Base-by-base conservation (phyloP, 2,888 invertebrate species). In the Neoaliturus tenellus region DNA sequence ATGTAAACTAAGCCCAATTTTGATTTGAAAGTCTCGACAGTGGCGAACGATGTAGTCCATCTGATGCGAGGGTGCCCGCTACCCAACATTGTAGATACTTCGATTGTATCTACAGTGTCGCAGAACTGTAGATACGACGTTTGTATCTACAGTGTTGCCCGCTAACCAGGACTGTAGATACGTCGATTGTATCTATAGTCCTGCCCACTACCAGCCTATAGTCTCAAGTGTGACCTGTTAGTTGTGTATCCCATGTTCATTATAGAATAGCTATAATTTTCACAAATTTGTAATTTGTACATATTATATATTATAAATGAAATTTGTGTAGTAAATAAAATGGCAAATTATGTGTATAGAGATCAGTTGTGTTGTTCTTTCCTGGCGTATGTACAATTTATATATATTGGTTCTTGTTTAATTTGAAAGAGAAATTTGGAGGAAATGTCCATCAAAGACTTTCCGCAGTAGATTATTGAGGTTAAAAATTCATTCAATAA, bases 301-400 rank as follows among this genome's bases (percentile, higher is more conserved):
- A 85, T 86, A 85, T 85, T 81, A 84, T 84, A 85, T 86, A 85
- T 85, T 84, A 85, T 85, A 84, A 84, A 85, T 75, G 82, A 85
- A 85, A 82, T 31, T 82, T 82, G 82, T 82, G 82, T 82, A 82
- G 82, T 69, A 82, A 82, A 71, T 82, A 82, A 81, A 82, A 82
- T 82, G 82, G 82, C 82, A 82, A 82, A 82, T 51, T 82, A 82
- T 82, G 82, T 82, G 82, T 82, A 82, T 82, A 82, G 82, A 51
- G 73, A 82, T 48, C 14, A 39, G 23, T n/a, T n/a, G 73, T 4
- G 41, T 73, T 73, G n/a, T 44, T 73, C 10, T 73, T 73, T 35
- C 73, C 73, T 41, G 25, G n/a, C 44, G 5, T 48, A 8, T 48
- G 3, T 17, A 14, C 10, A 48, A 39, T 39, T 8, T 39, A 12